Evolutionary conservation across 92 coral and sea anemone genomes (phyloP), one percentile per base, ranked within the genome.

Genomic region (Palythoa grandis): DNA sequence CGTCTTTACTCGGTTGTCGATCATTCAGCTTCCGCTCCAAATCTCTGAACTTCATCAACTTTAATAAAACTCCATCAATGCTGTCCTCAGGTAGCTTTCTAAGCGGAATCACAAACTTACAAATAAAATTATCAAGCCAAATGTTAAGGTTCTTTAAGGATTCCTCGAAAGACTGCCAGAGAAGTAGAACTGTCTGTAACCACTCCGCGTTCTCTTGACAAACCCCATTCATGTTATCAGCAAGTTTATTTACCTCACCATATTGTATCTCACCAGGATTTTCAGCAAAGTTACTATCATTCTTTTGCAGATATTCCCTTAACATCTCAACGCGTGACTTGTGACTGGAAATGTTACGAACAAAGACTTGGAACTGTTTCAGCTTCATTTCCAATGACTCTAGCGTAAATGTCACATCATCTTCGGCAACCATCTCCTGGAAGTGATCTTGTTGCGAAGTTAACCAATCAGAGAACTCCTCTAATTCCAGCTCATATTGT

Each of bases 381-480:
- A 97, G 84, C 37, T 93, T 88, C 7, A 74, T 79, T 37, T 82
- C 87, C 86, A 97, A 87, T 23, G 96, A 95, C 70, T 91, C 94
- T 88, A 95, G 58, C 15, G 93, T 90, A 50, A 92, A 90, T 12
- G 97, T 96, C 11, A 91, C 74, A 22, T 82, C 76, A 20, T 91
- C 95, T 76, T 95, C 95, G 4, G 93, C 92, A 25, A 93, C 95
- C 57, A 97, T 92, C 43, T 88, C 93, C 35, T 95, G 97, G 76
- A 97, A 91, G 43, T 71, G 88, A 77, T 91, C 90, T 76, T 97
- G 95, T 84, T 95, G 95, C 16, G 91, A 78, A 14, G 96, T 82
- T 85, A 97, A 82, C 99, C 99, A 97, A 19, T 95, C 94, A 11
- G 98, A 91, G n/a, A 97, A 93, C 85, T 95, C 98, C 77, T 89